Evolutionary conservation across 2,113 vertebrate genomes (phyloP), one percentile per base, ranked within the genome.

Genomic region (Malurus cyaneus): DNA sequence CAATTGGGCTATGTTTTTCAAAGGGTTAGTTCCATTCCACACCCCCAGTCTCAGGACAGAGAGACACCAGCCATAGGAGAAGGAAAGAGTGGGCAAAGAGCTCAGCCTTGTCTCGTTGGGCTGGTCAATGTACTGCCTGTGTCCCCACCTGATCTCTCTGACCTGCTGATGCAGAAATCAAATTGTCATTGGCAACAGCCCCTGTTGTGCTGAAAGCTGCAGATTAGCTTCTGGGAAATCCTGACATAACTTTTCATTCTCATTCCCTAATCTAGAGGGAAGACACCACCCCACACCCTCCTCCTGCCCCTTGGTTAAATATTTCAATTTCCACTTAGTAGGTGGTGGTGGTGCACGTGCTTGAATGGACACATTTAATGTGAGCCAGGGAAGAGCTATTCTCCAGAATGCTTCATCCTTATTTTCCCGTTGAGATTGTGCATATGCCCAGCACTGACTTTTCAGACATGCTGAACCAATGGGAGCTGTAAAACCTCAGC

Each of bases 171-270:
- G 90, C 81, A 94, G 76, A 92, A 92, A 86, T 87, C 88, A 71
- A 52, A 64, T 66, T 64, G 79, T 34, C 76, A 60, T 86, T 96
- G 92, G 89, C 94, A 90, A 61, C 52, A 92, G 29, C 80, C 44
- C 44, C 16, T 10, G 53, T 52, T 92, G 91, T 89, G 80, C 80
- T 65, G 80, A 86, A 86, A 92, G 61, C 81, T 71, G 50, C 57
- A 94, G 95, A 96, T 96, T 95, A 96, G 56, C 54, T 95, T 97
- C 93, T 94, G 78, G 94, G 95, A 96, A 96, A 95, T 78, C 47
- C 84, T 95, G 96, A 94, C 0, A 42, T 89, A 93, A 94, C 39
- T 86, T 94, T 80, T 88, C 11, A 25, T 78, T 88, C 80, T 85
- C 42, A 24, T 94, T 89, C 88, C 78, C 32, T 79, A 61, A 57